A percentile compares a stretch with the other conserved stretches of the same genome.
phyloP scores from a whole-genome alignment of 2,888 invertebrate genomes.

The Dasypolia templi region DNA sequence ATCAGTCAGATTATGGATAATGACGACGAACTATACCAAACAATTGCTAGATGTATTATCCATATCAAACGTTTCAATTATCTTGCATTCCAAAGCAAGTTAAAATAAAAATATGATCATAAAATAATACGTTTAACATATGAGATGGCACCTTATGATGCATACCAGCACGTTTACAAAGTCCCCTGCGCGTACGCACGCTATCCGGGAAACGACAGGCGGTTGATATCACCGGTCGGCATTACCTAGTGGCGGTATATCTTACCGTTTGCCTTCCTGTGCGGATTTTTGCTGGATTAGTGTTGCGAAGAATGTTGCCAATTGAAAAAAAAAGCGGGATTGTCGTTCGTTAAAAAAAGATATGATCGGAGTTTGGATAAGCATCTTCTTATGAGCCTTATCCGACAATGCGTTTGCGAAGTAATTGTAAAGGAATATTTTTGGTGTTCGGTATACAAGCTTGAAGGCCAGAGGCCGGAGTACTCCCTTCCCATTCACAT shows the following conservation, averaged over 20 bases:
- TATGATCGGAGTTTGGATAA: background rate
- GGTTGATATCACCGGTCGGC: constrained; percentile 46
- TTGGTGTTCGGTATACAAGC: background rate
- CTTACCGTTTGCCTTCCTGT: constrained; percentile 46
- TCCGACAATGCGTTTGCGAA: background rate
- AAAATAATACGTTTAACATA: constrained; percentile 27
- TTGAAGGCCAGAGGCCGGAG: background rate
- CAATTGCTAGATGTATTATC: too few species aligned
- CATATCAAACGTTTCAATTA: too few species aligned
- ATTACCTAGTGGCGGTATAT: constrained; percentile 38
- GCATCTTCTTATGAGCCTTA: background rate
- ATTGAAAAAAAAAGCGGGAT: background rate
- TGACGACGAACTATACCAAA: too few species aligned
- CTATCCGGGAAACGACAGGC: constrained; percentile 58
- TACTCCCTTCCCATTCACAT: background rate
- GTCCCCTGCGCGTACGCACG: constrained; percentile 44
- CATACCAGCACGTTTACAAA: constrained; percentile 44
- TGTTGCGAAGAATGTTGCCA: background rate
- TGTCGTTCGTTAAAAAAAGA: background rate
- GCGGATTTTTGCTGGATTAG: constrained; percentile 29
- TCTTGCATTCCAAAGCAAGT: constrained; percentile 1
- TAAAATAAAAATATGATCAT: constrained; percentile 17
- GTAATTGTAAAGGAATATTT: background rate
- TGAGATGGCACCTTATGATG: constrained; percentile 20
- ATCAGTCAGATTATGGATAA: too few species aligned